A percentile compares a stretch with the other conserved stretches of the same genome.
Conservation (phyloP, 1,140 invertebrate species). For the Acromyrmex charruanus region DNA sequence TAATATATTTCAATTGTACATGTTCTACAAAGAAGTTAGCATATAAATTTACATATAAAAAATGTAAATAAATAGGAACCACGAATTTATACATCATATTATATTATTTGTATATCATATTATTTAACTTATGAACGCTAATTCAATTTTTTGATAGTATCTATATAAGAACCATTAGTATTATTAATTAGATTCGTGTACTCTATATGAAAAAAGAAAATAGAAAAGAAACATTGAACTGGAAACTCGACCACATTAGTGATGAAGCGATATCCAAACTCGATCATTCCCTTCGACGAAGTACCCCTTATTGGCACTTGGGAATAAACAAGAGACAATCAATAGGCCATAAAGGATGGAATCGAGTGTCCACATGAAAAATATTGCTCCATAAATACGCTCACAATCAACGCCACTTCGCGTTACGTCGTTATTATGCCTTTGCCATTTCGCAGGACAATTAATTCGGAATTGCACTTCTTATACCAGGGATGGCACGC, state of each 20-base stretch:
- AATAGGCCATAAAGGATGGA: constrained; percentile 67
- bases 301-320: constrained; percentile 70
- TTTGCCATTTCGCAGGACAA: constrained; percentile 45
- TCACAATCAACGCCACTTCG: constrained; percentile 67
- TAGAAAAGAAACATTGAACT: not conserved
- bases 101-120: not conserved
- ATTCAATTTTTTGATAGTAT: not conserved
- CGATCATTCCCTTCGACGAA: constrained; percentile 39
- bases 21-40: not conserved
- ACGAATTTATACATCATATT: not conserved
- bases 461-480: constrained; percentile 54
- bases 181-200: constrained; percentile 35
- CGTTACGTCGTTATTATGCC: constrained; percentile 40
- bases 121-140: not conserved
- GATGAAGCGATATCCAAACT: constrained; percentile 47
- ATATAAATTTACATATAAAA: not conserved
- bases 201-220: not conserved
- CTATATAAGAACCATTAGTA: not conserved
- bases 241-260: constrained; percentile 53
- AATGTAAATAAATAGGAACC: not conserved
- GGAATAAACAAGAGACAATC: constrained; percentile 76
- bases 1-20: not conserved
- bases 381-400: constrained; percentile 71
- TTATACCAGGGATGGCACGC: not conserved
- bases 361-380: constrained; percentile 72